Percentiles rank a stretch among this genome's conserved stretches.
Evolutionary conservation across 2,888 invertebrate genomes (phyloP).

Genomic region (Tinea pellionella): DNA sequence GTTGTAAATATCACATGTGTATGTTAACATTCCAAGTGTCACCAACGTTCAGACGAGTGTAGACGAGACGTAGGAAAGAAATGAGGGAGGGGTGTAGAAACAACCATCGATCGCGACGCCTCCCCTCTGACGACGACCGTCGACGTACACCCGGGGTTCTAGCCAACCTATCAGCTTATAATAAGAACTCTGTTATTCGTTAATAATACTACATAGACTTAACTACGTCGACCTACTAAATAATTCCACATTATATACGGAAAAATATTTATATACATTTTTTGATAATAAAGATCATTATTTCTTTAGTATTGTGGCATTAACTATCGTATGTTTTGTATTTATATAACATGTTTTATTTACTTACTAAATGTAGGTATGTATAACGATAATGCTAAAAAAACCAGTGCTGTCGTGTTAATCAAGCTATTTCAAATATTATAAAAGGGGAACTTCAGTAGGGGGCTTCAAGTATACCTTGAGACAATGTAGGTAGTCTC

Average conservation of each 20-base stretch:
- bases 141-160: conserved; percentile 33
- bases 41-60: conserved; percentile 19
- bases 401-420: not conserved
- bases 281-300: no score
- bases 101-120: conserved; percentile 52
- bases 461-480: not conserved
- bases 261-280: not conserved
- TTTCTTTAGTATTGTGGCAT: no score
- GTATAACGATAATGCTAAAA: no score
- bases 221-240: not conserved
- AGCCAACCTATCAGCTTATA: conserved; percentile 20
- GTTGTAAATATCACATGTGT: no score
- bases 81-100: conserved; percentile 44
- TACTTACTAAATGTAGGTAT: no score
- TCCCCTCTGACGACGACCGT: conserved; percentile 26
- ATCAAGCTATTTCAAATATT: not conserved
- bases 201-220: not conserved
- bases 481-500: not conserved
- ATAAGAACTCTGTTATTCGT: not conserved
- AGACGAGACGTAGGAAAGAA: conserved; percentile 37
- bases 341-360: no score
- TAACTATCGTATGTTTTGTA: no score
- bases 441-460: not conserved
- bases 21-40: not conserved
- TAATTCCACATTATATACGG: not conserved